Conservation (phyloP, 35 echinoderm and acorn worm genomes). For the Nesometra sesokonis region DNA sequence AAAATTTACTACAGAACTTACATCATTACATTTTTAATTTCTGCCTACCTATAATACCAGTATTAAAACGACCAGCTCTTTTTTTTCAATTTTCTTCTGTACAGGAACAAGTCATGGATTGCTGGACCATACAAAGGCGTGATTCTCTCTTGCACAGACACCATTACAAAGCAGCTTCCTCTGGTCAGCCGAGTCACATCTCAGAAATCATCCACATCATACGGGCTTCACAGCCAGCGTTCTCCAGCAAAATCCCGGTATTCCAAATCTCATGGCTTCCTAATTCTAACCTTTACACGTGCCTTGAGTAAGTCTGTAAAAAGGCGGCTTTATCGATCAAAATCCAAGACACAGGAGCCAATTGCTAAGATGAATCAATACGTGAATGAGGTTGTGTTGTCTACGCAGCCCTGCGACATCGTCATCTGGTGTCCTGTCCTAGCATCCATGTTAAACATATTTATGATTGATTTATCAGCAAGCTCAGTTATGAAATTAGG, state of each 20-base stretch:
- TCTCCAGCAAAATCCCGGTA: constrained; percentile 30
- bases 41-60: no score
- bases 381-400: constrained; percentile 71
- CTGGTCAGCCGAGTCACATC: not conserved
- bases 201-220: not conserved
- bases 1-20: no score
- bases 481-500: not conserved
- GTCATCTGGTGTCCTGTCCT: constrained; percentile 78
- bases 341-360: not conserved
- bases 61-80: no score
- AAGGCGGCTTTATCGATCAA: constrained; percentile 28
- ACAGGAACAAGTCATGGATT: constrained; percentile 26
- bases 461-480: not conserved
- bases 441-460: constrained; percentile 31
- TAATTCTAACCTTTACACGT: constrained; percentile 73
- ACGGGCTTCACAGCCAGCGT: constrained; percentile 11
- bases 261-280: constrained; percentile 54
- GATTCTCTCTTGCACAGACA: constrained; percentile 63
- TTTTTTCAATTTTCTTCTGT: not conserved
- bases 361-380: constrained; percentile 15
- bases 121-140: constrained; percentile 66
- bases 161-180: constrained; percentile 44
- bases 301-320: constrained; percentile 50
- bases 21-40: no score
- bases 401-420: constrained; percentile 58